These are phyloP conservation scores for Halcyon senegalensis DNA, from an alignment of 2,113 vertebrate genomes.

Conservation along the genomic window DNA sequence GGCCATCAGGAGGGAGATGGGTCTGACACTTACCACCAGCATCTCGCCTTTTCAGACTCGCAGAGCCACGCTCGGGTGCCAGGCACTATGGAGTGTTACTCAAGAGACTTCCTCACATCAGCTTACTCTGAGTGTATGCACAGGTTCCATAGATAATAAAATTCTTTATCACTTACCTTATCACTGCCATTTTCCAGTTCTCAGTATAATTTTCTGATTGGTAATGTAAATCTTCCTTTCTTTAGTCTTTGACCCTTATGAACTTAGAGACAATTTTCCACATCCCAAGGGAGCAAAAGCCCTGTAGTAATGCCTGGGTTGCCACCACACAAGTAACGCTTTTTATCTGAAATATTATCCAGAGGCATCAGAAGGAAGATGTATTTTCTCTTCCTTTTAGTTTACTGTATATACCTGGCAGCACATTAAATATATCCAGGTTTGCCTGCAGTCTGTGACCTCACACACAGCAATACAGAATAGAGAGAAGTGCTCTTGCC, in stretches of 20 bases:
- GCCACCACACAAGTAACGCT: not conserved
- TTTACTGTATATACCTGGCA: not conserved
- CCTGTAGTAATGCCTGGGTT: not conserved
- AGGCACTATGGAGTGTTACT: not conserved
- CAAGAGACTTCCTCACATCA: not conserved
- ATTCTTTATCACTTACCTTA: not conserved
- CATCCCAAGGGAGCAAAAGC: not conserved
- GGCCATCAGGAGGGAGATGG: not conserved
- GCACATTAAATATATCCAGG: not conserved
- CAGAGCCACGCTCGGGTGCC: not conserved
- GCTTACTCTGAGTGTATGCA: not conserved
- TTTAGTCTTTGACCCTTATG: not conserved
- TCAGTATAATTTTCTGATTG: not conserved
- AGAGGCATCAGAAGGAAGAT: not conserved
- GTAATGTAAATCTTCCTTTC: not conserved
- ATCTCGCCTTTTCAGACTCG: not conserved
- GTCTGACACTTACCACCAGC: not conserved
- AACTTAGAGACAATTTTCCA: not conserved
- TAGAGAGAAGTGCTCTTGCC: not conserved
- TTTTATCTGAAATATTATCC: not conserved
- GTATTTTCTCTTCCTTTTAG: not conserved
- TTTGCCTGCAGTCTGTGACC: not conserved
- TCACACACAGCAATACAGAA: not conserved
- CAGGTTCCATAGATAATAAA: not conserved
- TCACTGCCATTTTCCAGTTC: not conserved